A percentile compares a stretch with the other conserved stretches of the same genome.
These are phyloP conservation scores for Chironomus tepperi DNA, from an alignment of 1,140 invertebrate species.

Conservation along the genomic window DNA sequence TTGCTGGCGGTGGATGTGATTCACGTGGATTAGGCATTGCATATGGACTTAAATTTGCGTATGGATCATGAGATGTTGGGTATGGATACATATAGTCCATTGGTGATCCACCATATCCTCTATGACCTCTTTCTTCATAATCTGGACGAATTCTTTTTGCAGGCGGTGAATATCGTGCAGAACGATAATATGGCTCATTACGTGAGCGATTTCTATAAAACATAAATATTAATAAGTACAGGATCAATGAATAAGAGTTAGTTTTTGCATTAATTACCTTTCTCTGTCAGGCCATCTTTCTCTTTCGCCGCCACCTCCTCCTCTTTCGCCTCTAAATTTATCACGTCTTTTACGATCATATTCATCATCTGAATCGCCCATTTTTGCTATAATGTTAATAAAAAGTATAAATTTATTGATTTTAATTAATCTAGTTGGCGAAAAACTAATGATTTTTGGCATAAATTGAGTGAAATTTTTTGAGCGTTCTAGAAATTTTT, in stretches of 20 bases:
- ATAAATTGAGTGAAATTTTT: no score
- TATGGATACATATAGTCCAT: slow-evolving; percentile 25
- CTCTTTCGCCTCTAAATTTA: slow-evolving; percentile 80
- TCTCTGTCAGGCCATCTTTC: slow-evolving; percentile 71
- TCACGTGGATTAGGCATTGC: neutral
- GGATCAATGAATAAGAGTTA: neutral
- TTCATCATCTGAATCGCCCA: slow-evolving; percentile 87
- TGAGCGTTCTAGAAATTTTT: no score
- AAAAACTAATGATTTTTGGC: no score
- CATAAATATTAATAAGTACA: slow-evolving; percentile 33
- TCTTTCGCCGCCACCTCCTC: slow-evolving; percentile 54
- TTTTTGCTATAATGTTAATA: slow-evolving; percentile 34
- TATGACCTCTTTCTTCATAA: slow-evolving; percentile 48
- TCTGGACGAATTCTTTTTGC: slow-evolving; percentile 71
- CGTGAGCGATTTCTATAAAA: slow-evolving; percentile 46
- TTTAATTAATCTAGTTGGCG: neutral
- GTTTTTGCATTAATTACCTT: slow-evolving; percentile 36
- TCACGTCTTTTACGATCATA: slow-evolving; percentile 80
- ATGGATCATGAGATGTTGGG: neutral
- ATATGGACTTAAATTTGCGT: neutral
- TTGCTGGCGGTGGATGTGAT: neutral
- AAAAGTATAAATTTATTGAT: neutral
- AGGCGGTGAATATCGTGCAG: slow-evolving; percentile 66
- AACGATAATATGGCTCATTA: slow-evolving; percentile 57
- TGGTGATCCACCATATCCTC: slow-evolving; percentile 30